Conservation (phyloP, 1,140 invertebrate species). For the Papilio aristodemus region DNA sequence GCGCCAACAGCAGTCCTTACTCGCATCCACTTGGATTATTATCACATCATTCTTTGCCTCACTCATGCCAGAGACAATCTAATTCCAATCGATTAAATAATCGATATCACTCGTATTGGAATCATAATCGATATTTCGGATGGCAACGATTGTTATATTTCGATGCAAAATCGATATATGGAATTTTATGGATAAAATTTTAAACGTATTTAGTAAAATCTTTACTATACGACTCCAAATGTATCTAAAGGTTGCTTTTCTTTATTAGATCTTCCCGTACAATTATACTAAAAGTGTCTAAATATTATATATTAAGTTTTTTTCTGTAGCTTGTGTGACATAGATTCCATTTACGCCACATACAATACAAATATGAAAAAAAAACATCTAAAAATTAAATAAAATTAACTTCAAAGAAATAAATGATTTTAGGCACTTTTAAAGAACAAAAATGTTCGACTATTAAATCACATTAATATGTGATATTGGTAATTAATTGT, state of each 20-base stretch:
- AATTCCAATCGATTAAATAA: slow-evolving; percentile 24
- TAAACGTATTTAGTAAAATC: slow-evolving; percentile 2
- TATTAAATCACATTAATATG: too few species aligned
- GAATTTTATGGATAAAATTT: slow-evolving; percentile 17
- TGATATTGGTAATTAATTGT: too few species aligned
- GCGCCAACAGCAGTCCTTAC: slow-evolving; percentile 82
- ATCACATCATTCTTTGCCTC: slow-evolving; percentile 89
- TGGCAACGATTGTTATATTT: background rate
- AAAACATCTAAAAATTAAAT: too few species aligned
- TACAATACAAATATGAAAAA: too few species aligned
- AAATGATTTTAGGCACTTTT: background rate
- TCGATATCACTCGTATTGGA: background rate
- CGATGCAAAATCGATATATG: background rate
- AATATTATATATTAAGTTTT: background rate
- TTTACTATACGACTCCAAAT: background rate
- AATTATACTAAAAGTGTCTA: background rate
- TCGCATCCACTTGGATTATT: slow-evolving; percentile 87
- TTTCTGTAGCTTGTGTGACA: too few species aligned
- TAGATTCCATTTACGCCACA: too few species aligned
- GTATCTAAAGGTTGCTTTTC: background rate
- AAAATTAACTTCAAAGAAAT: background rate
- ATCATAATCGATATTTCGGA: background rate
- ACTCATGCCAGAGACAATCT: slow-evolving; percentile 85
- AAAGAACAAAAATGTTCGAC: too few species aligned
- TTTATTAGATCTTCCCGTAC: background rate